Evolutionary conservation across 2,888 invertebrate species (phyloP).

Genomic region (Philereme transversata): DNA sequence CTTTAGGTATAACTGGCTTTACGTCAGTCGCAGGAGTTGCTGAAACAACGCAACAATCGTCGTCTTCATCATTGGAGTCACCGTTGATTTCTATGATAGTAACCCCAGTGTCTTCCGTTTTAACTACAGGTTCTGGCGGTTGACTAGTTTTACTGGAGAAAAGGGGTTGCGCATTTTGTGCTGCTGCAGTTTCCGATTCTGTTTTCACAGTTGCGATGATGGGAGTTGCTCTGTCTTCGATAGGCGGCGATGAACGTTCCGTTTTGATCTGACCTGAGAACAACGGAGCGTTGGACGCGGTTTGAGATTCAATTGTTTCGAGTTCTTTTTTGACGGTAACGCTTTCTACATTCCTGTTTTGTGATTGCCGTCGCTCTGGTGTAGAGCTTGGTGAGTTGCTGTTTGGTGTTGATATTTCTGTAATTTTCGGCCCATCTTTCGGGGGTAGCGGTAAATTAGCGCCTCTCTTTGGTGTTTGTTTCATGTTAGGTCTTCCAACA

Average conservation of each 20-base stretch:
- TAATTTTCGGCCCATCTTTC: conserved; percentile 46
- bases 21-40: conserved; percentile 74
- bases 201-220: conserved; percentile 65
- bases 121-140: conserved; percentile 61
- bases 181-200: conserved; percentile 54
- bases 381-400: conserved; percentile 32
- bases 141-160: conserved; percentile 38
- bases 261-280: conserved; percentile 69
- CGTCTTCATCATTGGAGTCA: conserved; percentile 78
- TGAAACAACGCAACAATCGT: conserved; percentile 78
- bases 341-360: conserved; percentile 52
- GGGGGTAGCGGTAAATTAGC: conserved; percentile 51
- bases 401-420: conserved; percentile 38
- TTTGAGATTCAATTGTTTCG: conserved; percentile 48
- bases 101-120: conserved; percentile 62
- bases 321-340: conserved; percentile 70
- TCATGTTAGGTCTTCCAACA: conserved; percentile 62
- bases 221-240: conserved; percentile 53
- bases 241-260: conserved; percentile 66
- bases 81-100: conserved; percentile 78
- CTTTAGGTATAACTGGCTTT: conserved; percentile 71
- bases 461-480: conserved; percentile 74
- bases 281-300: conserved; percentile 51
- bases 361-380: conserved; percentile 54
- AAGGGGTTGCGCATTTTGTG: conserved; percentile 39